A percentile compares a stretch with the other conserved stretches of the same genome.
Conservation (phyloP, 2,113 vertebrate species). For the Nyctereutes procyonoides region DNA sequence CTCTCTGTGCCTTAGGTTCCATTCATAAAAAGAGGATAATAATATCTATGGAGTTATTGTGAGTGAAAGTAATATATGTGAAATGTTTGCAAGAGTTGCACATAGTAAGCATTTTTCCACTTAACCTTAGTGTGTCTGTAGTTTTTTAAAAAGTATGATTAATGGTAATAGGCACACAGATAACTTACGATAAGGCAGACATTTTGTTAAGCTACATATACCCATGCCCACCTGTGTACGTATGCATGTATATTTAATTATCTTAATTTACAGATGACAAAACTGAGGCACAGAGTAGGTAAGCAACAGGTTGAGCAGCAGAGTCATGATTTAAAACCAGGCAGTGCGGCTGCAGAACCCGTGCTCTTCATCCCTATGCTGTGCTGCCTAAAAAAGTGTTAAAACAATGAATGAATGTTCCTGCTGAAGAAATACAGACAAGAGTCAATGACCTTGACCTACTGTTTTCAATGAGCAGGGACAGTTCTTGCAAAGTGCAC, state of each 20-base stretch:
- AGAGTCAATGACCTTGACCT: conserved; percentile 16
- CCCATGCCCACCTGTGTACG: background rate
- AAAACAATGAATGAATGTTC: conserved; percentile 19
- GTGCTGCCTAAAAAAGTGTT: background rate
- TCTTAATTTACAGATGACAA: conserved; percentile 44
- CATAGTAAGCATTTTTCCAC: background rate
- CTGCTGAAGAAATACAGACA: conserved; percentile 39
- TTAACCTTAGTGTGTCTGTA: background rate
- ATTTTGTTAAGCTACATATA: background rate
- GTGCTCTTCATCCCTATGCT: background rate
- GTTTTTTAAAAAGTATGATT: background rate
- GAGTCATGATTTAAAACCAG: conserved; percentile 3
- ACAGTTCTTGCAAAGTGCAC: background rate
- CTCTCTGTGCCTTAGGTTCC: background rate
- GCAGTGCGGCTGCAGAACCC: background rate
- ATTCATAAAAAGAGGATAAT: background rate
- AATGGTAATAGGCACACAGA: background rate
- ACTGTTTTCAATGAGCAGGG: background rate
- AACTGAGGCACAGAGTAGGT: background rate
- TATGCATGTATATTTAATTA: background rate
- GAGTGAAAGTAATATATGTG: background rate
- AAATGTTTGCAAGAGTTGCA: background rate
- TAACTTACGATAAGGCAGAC: background rate
- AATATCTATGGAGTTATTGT: background rate
- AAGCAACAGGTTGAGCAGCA: background rate